These are phyloP conservation scores for Eledone cirrhosa DNA, from an alignment of 2,888 invertebrate species.

Conservation along the genomic window DNA sequence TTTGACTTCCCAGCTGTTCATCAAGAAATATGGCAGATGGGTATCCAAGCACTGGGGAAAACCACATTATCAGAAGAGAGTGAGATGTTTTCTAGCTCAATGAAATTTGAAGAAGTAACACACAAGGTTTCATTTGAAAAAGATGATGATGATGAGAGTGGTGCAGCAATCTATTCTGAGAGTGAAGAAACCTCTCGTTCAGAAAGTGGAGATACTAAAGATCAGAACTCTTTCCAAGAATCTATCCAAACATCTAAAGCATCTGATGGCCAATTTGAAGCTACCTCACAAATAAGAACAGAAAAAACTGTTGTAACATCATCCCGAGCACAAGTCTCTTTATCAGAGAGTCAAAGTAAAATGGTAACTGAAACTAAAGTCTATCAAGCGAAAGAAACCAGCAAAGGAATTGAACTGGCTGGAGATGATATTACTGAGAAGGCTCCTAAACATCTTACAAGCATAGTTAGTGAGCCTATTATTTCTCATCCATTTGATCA, in stretches of 20 bases:
- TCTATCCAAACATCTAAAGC: not conserved
- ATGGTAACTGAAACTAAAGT: conserved; percentile 64
- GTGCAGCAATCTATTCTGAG: conserved; percentile 5
- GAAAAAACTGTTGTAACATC: conserved; percentile 10
- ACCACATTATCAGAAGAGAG: conserved; percentile 5
- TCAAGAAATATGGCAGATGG: conserved; percentile 59
- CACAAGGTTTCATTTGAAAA: conserved; percentile 25
- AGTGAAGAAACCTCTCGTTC: conserved; percentile 13
- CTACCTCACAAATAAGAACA: conserved; percentile 2
- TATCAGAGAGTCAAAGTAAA: conserved; percentile 19
- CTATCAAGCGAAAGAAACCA: conserved; percentile 40
- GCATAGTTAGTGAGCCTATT: not conserved
- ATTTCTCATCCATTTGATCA: conserved; percentile 24
- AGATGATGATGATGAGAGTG: not conserved
- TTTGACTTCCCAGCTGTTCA: conserved; percentile 52
- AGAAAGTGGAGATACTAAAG: conserved; percentile 8
- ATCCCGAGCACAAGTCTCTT: conserved; percentile 19
- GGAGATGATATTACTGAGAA: not conserved
- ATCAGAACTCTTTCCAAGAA: conserved; percentile 13
- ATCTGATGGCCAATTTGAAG: not conserved
- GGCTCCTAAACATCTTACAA: not conserved
- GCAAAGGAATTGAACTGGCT: not conserved
- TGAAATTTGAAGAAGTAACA: conserved; percentile 27
- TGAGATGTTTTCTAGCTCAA: conserved; percentile 13
- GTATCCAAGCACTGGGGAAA: conserved; percentile 10